Evolutionary conservation across 2,113 vertebrate species (phyloP), one percentile per base, ranked within the genome.

Genomic region (Centropristis striata): DNA sequence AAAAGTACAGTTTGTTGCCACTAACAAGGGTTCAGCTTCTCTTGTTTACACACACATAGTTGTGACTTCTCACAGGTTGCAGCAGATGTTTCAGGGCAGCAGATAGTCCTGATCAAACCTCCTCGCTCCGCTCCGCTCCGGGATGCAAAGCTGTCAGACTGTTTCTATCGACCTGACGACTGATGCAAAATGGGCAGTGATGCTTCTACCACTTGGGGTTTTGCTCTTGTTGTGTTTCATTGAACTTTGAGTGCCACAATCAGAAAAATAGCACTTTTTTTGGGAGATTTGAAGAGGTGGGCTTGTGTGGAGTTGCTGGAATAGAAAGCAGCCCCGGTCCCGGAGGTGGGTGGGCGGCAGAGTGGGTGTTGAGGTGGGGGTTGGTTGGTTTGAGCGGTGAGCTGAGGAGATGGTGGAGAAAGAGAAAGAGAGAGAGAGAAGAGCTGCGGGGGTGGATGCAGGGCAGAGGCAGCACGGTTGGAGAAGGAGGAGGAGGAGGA

Each of bases 11-110:
- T 42, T 49, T 80, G 71, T 66, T 51, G 32, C 6, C 32, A 32
- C 32, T 32, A 32, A 32, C 32, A 32, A 32, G 32, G 32, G 32
- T 6, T 6, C 4, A 57, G 50, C 59, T 71, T 41, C 46, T 41
- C 13, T 15, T 79, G 85, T 90, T 80, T 66, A 71, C 83, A 68
- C 61, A 50, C 47, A 49, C 46, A 47, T 5, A 59, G 63, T 58
- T 86, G 87, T 50, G 78, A 80, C 55, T 75, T 84, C 6, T 87
- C 80, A 21, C 60, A 74, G 27, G 60, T 70, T 61, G 75, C 55
- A 75, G 32, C 4, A 0, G 41, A 10, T 32, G 58, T 46, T 37
- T 2, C 13, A 11, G 37, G 51, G 66, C 37, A 44, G 27, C 2
- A 0, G 49, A 39, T 76, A 37, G 14, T 51, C 70, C 28, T 59